Evolutionary conservation across 1,140 invertebrate genomes (phyloP).

Genomic region (Zaprionus lachaisei): DNA sequence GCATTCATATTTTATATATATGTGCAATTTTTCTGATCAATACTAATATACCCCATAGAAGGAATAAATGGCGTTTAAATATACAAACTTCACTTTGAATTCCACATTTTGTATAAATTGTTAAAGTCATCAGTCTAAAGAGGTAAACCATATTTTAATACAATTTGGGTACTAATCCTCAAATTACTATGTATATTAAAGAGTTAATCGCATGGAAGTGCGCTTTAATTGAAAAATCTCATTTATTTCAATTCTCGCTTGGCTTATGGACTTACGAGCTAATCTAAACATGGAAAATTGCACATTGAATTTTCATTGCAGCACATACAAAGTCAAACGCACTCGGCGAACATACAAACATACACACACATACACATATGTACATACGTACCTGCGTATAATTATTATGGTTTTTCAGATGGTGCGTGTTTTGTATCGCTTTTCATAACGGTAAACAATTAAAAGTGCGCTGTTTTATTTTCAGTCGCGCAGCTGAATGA

Average conservation of each 20-base stretch:
- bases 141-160: not conserved
- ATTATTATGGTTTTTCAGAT: not conserved
- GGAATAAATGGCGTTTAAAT: too few relatives aligned
- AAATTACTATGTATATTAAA: not conserved
- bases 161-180: not conserved
- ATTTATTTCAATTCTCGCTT: not conserved
- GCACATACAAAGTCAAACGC: not conserved
- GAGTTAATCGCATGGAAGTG: not conserved
- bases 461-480: constrained; percentile 3
- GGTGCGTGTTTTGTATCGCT: not conserved
- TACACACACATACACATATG: too few relatives aligned
- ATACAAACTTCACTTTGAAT: too few relatives aligned
- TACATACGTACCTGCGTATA: not conserved
- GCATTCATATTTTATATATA: too few relatives aligned
- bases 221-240: not conserved
- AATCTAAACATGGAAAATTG: not conserved
- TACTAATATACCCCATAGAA: too few relatives aligned
- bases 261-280: not conserved
- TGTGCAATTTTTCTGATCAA: too few relatives aligned
- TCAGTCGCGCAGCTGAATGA: not conserved
- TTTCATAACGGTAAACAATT: not conserved
- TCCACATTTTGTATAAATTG: not conserved
- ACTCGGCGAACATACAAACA: not conserved
- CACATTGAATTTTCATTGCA: not conserved
- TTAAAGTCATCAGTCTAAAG: not conserved